Base-by-base conservation (phyloP, 2,888 invertebrate genomes). In the Orthonychiurus folsomi region DNA sequence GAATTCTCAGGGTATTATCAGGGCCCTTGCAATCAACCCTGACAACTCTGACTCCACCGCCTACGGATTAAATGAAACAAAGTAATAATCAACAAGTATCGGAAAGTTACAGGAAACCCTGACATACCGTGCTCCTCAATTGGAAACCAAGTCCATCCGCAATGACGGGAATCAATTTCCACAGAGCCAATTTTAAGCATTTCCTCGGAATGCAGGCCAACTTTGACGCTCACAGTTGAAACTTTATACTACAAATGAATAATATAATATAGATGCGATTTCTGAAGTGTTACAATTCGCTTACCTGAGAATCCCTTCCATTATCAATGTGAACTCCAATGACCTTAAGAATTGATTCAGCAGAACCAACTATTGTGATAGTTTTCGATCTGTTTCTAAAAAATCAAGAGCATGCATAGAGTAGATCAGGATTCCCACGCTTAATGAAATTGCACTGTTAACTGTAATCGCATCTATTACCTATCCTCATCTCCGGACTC, bases 191-290 rank as follows among this genome's bases (percentile, higher is more conserved):
- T 81, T 73, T 90, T 86, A 28, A 83, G 81, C 75, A 92, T 81
- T 73, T 94, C 93, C 64, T 92, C 92, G 3, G 84, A 80, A 63
- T 87, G 88, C 47, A 84, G 83, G 5, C 94, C 93, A 66, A 88
- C 88, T 76, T 86, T 85, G 76, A 94, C 92, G n/a, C 86, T 84
- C 18, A 93, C 84, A 73, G 85, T 84, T 1, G 89, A 84, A 0
- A 93, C 91, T 79, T 93, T 94, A 76, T 92, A 92, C 90, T 93
- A n/a, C n/a, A n/a, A n/a, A n/a, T n/a, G n/a, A n/a, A n/a, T n/a
- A 78, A 69, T 82, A 81, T 25, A 58, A 47, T 25, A 57, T 23
- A 59, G 1, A 47, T 18, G 48, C 2, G 50, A 27, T 37, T 52
- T 23, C n/a, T 52, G 20, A n/a, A 37, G 28, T 48, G 15, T 15